Evolutionary conservation across 2,888 invertebrate genomes (phyloP).

Genomic region (Chalcis sispes): DNA sequence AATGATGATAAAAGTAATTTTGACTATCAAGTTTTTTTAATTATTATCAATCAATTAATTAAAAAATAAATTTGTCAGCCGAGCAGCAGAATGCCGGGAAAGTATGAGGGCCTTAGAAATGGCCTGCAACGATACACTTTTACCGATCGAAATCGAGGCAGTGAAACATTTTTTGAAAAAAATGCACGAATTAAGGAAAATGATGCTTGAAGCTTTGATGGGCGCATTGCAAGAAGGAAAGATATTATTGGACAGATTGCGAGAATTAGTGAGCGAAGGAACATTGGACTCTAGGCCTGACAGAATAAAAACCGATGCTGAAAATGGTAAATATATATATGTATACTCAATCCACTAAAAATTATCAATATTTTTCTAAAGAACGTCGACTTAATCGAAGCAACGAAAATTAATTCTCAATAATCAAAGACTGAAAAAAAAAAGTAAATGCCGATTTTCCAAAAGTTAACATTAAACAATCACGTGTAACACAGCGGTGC

Average conservation of each 20-base stretch:
- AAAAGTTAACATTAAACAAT: too few species aligned
- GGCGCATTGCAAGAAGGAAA: slow-evolving; percentile 89
- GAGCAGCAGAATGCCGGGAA: slow-evolving; percentile 83
- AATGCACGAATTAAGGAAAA: slow-evolving; percentile 84
- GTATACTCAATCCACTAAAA: too few species aligned
- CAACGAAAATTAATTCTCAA: too few species aligned
- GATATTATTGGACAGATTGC: slow-evolving; percentile 83
- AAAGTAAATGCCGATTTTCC: too few species aligned
- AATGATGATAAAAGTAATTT: too few species aligned
- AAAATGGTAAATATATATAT: slow-evolving; percentile 66
- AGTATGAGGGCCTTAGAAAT: slow-evolving; percentile 83
- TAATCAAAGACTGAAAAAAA: too few species aligned
- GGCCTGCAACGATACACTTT: slow-evolving; percentile 82
- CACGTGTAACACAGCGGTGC: slow-evolving; percentile 76
- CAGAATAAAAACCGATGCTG: slow-evolving; percentile 78
- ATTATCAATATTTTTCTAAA: too few species aligned
- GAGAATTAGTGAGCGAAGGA: slow-evolving; percentile 85
- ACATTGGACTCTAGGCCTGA: slow-evolving; percentile 86
- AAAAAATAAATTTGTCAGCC: too few species aligned
- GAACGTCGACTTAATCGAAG: too few species aligned
- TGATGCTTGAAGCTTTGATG: slow-evolving; percentile 87
- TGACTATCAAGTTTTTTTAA: too few species aligned
- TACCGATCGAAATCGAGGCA: slow-evolving; percentile 85
- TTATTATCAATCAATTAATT: too few species aligned
- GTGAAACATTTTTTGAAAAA: slow-evolving; percentile 83